Evolutionary conservation across 1,140 invertebrate genomes (phyloP).

Genomic region (Drosophila dunni): DNA sequence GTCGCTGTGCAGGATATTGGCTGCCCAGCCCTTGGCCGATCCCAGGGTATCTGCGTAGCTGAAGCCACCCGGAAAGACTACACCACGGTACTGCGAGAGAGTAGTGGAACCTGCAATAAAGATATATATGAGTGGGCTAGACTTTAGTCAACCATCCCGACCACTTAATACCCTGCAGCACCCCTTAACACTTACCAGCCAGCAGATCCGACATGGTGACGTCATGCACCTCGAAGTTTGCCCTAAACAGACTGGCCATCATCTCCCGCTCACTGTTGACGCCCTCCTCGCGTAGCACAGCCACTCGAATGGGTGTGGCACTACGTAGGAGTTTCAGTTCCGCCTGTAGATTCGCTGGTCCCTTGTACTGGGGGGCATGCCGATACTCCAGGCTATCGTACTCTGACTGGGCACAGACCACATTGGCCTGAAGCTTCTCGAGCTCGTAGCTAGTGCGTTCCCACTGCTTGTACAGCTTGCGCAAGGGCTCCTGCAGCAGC

Average conservation of each 20-base stretch:
- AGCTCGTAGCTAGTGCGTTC: slow-evolving; percentile 97
- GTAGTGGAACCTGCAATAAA: slow-evolving; percentile 85
- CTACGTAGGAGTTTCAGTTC: slow-evolving; percentile 80
- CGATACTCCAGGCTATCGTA: slow-evolving; percentile 87
- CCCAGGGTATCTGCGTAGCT: slow-evolving; percentile 99
- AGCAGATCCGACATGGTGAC: slow-evolving; percentile 96
- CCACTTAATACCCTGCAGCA: too few relatives aligned
- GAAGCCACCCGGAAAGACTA: slow-evolving; percentile 98
- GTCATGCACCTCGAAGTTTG: slow-evolving; percentile 97
- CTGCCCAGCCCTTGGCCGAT: slow-evolving; percentile 99
- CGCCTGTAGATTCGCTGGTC: slow-evolving; percentile 90
- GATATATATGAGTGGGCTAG: neutral
- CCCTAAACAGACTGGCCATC: slow-evolving; percentile 95
- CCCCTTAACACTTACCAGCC: slow-evolving; percentile 83
- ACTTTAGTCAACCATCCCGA: too few relatives aligned
- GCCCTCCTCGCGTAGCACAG: slow-evolving; percentile 98
- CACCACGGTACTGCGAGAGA: slow-evolving; percentile 92
- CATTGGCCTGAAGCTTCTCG: slow-evolving; percentile 93
- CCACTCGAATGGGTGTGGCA: slow-evolving; percentile 88
- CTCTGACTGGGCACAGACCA: slow-evolving; percentile 92
- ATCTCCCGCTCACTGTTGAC: slow-evolving; percentile 99
- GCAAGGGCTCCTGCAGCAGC: slow-evolving; percentile 88
- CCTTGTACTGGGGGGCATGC: slow-evolving; percentile 87
- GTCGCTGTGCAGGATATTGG: slow-evolving; percentile 92
- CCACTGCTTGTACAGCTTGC: slow-evolving; percentile 92